Evolutionary conservation across 2,113 vertebrate species (phyloP).

Genomic region (Myocastor coypus): DNA sequence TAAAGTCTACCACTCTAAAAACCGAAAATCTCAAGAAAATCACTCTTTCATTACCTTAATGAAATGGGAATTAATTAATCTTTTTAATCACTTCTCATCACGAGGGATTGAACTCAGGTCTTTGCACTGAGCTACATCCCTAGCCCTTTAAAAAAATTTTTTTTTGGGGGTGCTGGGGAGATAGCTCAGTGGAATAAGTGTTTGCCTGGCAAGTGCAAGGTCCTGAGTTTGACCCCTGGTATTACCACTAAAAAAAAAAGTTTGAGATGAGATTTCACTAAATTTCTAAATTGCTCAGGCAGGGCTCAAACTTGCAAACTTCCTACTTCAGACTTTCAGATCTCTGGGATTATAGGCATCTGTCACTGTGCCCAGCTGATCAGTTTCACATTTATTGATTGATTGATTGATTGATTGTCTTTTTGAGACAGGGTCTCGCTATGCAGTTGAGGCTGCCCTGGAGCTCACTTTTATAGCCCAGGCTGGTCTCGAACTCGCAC

Average conservation of each 20-base stretch:
- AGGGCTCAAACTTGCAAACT: not conserved
- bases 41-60: not conserved
- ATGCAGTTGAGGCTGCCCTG: too few relatives aligned
- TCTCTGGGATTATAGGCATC: not conserved
- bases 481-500: too few relatives aligned
- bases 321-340: not conserved
- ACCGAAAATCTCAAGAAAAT: not conserved
- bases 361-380: not conserved
- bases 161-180: too few relatives aligned
- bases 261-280: not conserved
- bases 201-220: too few relatives aligned
- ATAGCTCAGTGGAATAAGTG: too few relatives aligned
- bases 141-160: not conserved
- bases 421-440: too few relatives aligned
- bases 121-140: not conserved
- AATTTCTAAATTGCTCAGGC: not conserved
- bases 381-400: too few relatives aligned
- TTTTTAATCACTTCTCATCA: not conserved
- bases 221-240: too few relatives aligned
- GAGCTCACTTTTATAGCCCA: too few relatives aligned
- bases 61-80: not conserved
- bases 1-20: not conserved
- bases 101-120: not conserved
- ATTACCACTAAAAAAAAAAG: too few relatives aligned
- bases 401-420: too few relatives aligned